Base-by-base conservation (phyloP, 2,888 invertebrate species). In the Chymomyza caudatula region DNA sequence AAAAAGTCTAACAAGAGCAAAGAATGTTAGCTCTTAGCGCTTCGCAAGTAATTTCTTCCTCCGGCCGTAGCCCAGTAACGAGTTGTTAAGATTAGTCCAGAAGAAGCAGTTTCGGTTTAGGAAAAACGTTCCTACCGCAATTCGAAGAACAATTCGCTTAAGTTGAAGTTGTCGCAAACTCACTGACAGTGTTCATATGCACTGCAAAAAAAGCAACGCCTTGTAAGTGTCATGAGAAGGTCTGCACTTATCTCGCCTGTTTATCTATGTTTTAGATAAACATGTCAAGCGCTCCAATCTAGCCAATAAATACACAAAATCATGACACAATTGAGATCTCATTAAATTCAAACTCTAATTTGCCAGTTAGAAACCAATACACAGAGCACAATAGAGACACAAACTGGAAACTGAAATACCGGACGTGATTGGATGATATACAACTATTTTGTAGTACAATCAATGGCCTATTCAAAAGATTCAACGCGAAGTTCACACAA, bases 361-460 rank as follows among this genome's bases (percentile, higher is more conserved):
- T 37, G 29, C 29, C 29, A 37, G 29, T 20, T 51, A 83, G 67
- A 53, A 69, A 82, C 72, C 83, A 60, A 67, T 73, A 71, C 77
- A 71, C 77, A 66, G 78, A 74, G 67, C 67, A 73, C 63, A 67
- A 62, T 57, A 56, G 60, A 29, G 70, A 58, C 63, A 25, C 53
- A 49, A 17, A 29, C 29, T 19, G 51, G 20, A 53, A 49, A 60
- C 37, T 11, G 11, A 47, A 44, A 84, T 77, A 77, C 78, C 86
- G 87, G 86, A 84, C 85, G 78, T 86, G 86, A 87, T 82, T 82
- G 80, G 75, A 76, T 82, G 79, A 78, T 84, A 86, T 80, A 85
- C 78, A 79, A 85, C 73, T 74, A 74, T 80, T 79, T 71, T 65
- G 69, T 69, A 61, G 69, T 66, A 69, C 83, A 86, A 87, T 85